phyloP scores from a whole-genome alignment of 2,113 vertebrate genomes.

The Balaenoptera acutorostrata region DNA sequence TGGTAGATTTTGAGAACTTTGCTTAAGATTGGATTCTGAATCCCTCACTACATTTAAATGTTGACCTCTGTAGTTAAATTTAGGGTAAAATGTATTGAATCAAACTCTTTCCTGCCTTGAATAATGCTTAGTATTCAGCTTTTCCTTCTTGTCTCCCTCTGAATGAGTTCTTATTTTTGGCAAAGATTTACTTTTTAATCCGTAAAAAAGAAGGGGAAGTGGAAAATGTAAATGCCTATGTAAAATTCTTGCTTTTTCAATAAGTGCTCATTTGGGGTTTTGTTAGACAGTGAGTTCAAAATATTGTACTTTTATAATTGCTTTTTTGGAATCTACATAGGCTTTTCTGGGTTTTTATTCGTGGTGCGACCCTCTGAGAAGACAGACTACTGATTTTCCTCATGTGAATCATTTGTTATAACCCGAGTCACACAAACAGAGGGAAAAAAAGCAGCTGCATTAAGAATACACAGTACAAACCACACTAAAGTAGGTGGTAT shows the following conservation, averaged over 20 bases:
- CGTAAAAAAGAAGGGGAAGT: conserved; percentile 37
- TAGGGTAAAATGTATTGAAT: conserved; percentile 74
- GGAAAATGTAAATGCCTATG: conserved; percentile 46
- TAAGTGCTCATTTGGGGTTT: conserved; percentile 51
- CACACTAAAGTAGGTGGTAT: not conserved
- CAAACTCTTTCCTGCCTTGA: conserved; percentile 60
- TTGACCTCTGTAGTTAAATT: conserved; percentile 71
- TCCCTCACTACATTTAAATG: conserved; percentile 65
- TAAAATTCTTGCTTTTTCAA: conserved; percentile 38
- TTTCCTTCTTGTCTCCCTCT: conserved; percentile 63
- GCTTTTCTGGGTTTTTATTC: conserved; percentile 13
- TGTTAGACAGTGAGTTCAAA: conserved; percentile 45
- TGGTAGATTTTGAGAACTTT: conserved; percentile 55
- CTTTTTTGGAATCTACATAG: not conserved
- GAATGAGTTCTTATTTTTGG: conserved; percentile 67
- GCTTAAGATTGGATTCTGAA: conserved; percentile 54
- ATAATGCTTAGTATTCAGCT: conserved; percentile 56
- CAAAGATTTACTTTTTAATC: conserved; percentile 62
- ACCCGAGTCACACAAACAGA: not conserved
- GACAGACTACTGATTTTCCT: conserved; percentile 9
- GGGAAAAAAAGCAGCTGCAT: not conserved
- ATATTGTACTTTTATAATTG: conserved; percentile 40
- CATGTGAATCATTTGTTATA: conserved; percentile 24
- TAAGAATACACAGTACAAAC: not conserved
- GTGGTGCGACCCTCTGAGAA: not conserved